Evolutionary conservation across 2,888 invertebrate genomes (phyloP), one percentile per base, ranked within the genome.

Genomic region (Agonopterix alstromeriana): DNA sequence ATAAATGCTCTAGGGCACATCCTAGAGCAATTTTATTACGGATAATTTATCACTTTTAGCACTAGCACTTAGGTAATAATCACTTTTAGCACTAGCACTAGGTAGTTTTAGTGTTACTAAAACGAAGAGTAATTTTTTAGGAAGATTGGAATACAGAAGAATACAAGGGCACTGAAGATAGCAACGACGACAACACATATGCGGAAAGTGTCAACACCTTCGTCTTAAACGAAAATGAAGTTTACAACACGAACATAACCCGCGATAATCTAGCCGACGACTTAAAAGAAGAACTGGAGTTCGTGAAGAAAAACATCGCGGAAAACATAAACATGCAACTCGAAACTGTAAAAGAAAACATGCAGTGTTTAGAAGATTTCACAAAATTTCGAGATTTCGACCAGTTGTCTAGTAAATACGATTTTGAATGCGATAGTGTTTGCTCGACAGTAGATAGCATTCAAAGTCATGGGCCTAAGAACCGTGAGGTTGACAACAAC

Each of bases 341-440:
- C 1, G 76, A 82, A 42, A 69, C 68, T 14, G 75, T 77, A 4
- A 70, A 72, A 51, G 74, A 80, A 49, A 73, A 80, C 55, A 55
- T 80, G 35, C 58, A 75, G 48, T 67, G 65, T 54, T 61, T 82
- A 40, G 78, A 78, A 50, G 66, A 70, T 36, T 64, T 70, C 35
- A 55, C 72, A 1, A 67, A 67, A 49, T 48, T 72, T 43, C 61
- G 63, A 27, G 55, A 63, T 5, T 9, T n/a, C n/a, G 54, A 49
- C 11, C 55, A 53, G 67, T 63, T 47, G 48, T 54, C 17, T 8
- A 36, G 9, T 2, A 38, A 35, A 8, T 35, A 42, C 27, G 47
- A 27, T 8, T 36, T 11, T 42, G 46, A 43, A 35, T 38, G 48
- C 4, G 59, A 55, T 10, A 60, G 53, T 45, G 48, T 45, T 8